Evolutionary conservation across 2,113 vertebrate genomes (phyloP).

Genomic region (Notothenia rossii): DNA sequence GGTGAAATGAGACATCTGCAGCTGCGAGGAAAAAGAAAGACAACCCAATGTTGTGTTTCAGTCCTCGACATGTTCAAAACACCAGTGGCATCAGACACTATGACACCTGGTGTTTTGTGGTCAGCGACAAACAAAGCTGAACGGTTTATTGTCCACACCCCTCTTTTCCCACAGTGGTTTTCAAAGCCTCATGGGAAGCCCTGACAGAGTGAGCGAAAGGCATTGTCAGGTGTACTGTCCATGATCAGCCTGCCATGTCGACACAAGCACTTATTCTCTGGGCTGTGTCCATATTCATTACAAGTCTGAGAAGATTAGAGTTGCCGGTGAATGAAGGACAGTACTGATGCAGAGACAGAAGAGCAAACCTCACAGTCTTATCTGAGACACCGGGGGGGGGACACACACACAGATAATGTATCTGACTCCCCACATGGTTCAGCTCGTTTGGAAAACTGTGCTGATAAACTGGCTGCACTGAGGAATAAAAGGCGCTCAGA

Average conservation of each 20-base stretch:
- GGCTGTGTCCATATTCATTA: constrained; percentile 6
- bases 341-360: constrained; percentile 12
- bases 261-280: neutral
- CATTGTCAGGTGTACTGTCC: neutral
- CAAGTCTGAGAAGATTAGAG: constrained; percentile 2
- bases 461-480: constrained; percentile 41
- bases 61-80: constrained; percentile 1
- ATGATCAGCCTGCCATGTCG: neutral
- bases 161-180: neutral
- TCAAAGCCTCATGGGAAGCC: neutral
- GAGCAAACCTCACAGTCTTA: constrained; percentile 54
- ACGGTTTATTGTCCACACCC: constrained; percentile 8
- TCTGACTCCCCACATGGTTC: constrained; percentile 48
- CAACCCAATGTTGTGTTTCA: constrained; percentile 26
- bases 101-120: constrained; percentile 27
- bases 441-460: constrained; percentile 6
- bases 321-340: constrained; percentile 24
- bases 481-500: constrained; percentile 33
- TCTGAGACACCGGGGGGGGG: constrained; percentile 33
- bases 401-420: constrained; percentile 41
- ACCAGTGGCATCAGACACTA: neutral
- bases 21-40: constrained; percentile 29
- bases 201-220: no score
- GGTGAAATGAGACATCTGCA: constrained; percentile 49
- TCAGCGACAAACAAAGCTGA: constrained; percentile 4